phyloP scores from a whole-genome alignment of 2,797 vertebrate species.

The Carduelis carduelis region DNA sequence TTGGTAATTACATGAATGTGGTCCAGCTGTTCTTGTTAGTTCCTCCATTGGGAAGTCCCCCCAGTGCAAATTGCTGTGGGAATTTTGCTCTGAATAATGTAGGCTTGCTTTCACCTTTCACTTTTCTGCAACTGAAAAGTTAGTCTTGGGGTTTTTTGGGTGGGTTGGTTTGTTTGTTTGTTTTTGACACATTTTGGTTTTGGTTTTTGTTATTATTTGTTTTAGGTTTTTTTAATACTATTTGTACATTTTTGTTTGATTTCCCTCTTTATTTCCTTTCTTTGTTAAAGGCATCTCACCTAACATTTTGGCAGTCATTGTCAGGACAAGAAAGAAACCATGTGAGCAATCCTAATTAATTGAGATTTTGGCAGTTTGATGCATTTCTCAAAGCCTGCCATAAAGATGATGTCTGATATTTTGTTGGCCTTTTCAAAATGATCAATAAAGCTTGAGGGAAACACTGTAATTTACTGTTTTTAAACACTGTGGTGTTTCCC shows the following conservation, averaged over 20 bases:
- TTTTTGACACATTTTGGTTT: rapidly evolving
- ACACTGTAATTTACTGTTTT: neutral
- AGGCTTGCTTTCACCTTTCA: neutral
- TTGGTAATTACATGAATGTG: neutral
- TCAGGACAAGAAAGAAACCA: neutral
- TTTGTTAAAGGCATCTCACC: neutral
- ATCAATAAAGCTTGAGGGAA: neutral
- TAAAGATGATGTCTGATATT: neutral
- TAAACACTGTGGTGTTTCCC: neutral
- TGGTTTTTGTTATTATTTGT: neutral
- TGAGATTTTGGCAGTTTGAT: neutral
- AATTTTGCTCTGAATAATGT: neutral
- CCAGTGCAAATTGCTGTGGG: neutral
- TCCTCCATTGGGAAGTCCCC: neutral
- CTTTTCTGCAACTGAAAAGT: neutral
- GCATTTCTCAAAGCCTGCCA: neutral
- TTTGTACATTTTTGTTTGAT: neutral
- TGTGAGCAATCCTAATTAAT: neutral
- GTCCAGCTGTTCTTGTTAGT: neutral
- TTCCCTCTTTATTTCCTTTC: neutral
- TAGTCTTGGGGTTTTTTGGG: too few relatives aligned
- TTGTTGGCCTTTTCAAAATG: neutral
- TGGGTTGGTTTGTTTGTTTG: neutral
- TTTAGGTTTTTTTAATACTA: neutral
- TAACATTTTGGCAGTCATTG: neutral